Evolutionary conservation across 2,888 invertebrate species (phyloP).

Genomic region (Spisula solida): DNA sequence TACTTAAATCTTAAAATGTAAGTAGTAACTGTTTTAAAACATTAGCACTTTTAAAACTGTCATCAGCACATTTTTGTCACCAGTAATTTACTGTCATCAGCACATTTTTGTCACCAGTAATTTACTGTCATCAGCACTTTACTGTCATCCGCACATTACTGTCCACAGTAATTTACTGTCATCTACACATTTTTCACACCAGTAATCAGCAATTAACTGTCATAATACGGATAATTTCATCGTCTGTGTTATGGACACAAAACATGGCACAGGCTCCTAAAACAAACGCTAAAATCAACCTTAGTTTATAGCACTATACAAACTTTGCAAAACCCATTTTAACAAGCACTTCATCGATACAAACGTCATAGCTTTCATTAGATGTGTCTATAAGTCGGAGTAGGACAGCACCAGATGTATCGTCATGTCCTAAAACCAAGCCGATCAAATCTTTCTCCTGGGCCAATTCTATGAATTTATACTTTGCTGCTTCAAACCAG

Average conservation of each 20-base stretch:
- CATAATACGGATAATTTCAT: background rate
- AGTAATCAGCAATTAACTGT: background rate
- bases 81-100: background rate
- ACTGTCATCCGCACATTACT: background rate
- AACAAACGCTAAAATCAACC: background rate
- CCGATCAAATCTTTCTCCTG: conserved; percentile 75
- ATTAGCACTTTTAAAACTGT: too few species aligned
- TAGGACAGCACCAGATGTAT: conserved; percentile 65
- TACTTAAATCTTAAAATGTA: too few species aligned
- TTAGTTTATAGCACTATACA: background rate
- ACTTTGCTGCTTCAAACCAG: conserved; percentile 79
- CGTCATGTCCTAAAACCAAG: conserved; percentile 66
- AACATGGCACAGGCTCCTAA: background rate
- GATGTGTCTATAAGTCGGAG: conserved; percentile 78
- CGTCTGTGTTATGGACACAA: background rate
- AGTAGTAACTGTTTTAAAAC: background rate
- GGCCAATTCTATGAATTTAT: conserved; percentile 76
- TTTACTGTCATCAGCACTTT: too few species aligned
- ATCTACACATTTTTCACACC: too few species aligned
- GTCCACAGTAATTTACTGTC: background rate
- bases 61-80: background rate
- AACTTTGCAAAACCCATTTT: conserved; percentile 64
- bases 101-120: too few species aligned
- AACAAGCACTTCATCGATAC: conserved; percentile 76
- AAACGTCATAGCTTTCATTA: conserved; percentile 69